Percentiles rank a stretch among this genome's conserved stretches.
Conservation (phyloP, 1,140 invertebrate species). For the Brachionus sp. region DNA sequence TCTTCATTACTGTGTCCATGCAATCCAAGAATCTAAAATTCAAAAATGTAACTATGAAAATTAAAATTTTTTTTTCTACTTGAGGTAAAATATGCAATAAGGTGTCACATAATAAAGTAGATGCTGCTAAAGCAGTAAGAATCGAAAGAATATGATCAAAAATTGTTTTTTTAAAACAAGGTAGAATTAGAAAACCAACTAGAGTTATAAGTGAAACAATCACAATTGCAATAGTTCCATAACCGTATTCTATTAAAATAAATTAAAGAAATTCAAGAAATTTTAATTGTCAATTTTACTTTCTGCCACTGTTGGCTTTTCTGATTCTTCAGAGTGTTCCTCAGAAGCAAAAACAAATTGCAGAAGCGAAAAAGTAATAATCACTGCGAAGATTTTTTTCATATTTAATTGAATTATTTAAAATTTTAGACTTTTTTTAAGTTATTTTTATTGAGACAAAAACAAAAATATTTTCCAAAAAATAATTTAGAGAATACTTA, state of each 20-base stretch:
- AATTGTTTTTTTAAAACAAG: slow-evolving; percentile 26
- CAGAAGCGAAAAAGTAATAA: background rate
- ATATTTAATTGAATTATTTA: background rate
- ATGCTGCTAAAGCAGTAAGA: slow-evolving; percentile 54
- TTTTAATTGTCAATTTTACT: background rate
- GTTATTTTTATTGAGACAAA: background rate
- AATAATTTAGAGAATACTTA: background rate
- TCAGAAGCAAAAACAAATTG: background rate
- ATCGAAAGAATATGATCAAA: background rate
- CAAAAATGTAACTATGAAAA: background rate
- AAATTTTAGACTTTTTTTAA: background rate
- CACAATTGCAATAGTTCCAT: slow-evolving; percentile 15
- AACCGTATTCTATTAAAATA: slow-evolving; percentile 29
- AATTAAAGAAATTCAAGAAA: background rate
- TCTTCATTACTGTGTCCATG: background rate
- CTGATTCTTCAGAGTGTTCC: background rate
- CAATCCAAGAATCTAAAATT: background rate
- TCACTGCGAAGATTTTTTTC: background rate
- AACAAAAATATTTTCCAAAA: too few relatives aligned
- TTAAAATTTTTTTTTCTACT: background rate
- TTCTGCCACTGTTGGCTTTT: background rate
- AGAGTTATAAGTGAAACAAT: background rate
- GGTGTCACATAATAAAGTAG: slow-evolving; percentile 59
- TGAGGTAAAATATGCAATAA: slow-evolving; percentile 60
- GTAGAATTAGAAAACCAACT: background rate